A percentile compares a stretch with the other conserved stretches of the same genome.
Conservation (phyloP, 2,888 invertebrate species). For the Metellina segmentata region DNA sequence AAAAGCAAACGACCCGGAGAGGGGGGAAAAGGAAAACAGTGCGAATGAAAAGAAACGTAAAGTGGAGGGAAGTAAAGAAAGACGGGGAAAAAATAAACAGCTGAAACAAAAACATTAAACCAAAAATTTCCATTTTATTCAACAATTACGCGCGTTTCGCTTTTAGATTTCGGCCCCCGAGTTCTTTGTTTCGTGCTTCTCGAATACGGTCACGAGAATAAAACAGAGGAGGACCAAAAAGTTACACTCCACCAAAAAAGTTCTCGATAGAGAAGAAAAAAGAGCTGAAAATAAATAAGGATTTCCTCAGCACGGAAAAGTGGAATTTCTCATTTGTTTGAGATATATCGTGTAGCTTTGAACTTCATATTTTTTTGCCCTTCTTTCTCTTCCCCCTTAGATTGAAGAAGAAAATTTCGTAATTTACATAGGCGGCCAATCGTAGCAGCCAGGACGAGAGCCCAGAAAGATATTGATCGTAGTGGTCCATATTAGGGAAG, state of each 20-base stretch:
- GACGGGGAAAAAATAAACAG: conserved; percentile 2
- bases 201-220: conserved; percentile 38
- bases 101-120: neutral
- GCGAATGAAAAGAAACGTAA: neutral
- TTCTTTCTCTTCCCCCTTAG: neutral
- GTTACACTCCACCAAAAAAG: neutral
- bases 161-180: conserved; percentile 24
- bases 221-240: neutral
- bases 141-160: conserved; percentile 52
- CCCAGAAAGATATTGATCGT: neutral
- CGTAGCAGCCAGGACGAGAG: neutral
- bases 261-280: neutral
- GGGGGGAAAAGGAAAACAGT: conserved; percentile 6
- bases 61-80: neutral
- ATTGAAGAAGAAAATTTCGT: conserved; percentile 26
- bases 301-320: conserved; percentile 47
- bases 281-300: conserved; percentile 34
- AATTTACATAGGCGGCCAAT: conserved; percentile 64
- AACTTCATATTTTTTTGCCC: conserved; percentile 48
- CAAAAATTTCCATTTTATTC: conserved; percentile 61
- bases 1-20: conserved; percentile 8
- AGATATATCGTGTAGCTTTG: conserved; percentile 55
- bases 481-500: neutral
- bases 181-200: conserved; percentile 50
- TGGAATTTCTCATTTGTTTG: conserved; percentile 44